Evolutionary conservation across 2,888 invertebrate species (phyloP).

Genomic region (Elgonia sp.): DNA sequence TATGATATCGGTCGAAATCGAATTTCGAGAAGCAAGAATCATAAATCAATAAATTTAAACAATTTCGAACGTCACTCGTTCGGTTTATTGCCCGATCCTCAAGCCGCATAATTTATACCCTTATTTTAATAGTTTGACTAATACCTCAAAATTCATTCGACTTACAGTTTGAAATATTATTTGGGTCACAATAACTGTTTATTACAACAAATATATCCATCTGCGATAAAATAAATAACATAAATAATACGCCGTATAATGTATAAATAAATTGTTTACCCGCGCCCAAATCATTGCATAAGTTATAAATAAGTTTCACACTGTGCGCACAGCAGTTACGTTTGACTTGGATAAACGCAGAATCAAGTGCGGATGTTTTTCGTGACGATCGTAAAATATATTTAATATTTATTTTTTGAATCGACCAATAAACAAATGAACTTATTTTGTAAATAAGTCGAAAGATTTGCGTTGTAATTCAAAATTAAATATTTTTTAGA

Average conservation of each 20-base stretch:
- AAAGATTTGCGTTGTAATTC: neutral
- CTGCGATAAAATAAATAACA: slow-evolving; percentile 31
- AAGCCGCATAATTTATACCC: slow-evolving; percentile 13
- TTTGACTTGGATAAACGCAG: slow-evolving; percentile 11
- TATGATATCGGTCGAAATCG: slow-evolving; percentile 1
- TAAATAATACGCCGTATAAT: slow-evolving; percentile 29
- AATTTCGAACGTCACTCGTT: slow-evolving; percentile 32
- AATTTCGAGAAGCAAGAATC: neutral
- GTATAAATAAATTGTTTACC: slow-evolving; percentile 51
- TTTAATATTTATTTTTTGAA: neutral
- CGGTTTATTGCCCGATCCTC: slow-evolving; percentile 26
- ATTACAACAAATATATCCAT: slow-evolving; percentile 45
- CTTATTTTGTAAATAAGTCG: neutral
- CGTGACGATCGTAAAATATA: neutral
- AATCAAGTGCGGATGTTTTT: neutral
- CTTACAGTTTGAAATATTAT: slow-evolving; percentile 8
- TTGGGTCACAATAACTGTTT: slow-evolving; percentile 40
- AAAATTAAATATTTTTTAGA: neutral
- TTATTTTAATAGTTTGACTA: slow-evolving; percentile 21
- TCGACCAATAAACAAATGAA: neutral
- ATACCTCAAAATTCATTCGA: slow-evolving; percentile 16
- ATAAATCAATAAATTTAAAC: slow-evolving; percentile 40
- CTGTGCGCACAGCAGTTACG: neutral
- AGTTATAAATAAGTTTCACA: slow-evolving; percentile 27
- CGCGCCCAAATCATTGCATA: slow-evolving; percentile 37